Conservation (phyloP, 1,140 invertebrate genomes). For the Leptopilina clavipes region DNA sequence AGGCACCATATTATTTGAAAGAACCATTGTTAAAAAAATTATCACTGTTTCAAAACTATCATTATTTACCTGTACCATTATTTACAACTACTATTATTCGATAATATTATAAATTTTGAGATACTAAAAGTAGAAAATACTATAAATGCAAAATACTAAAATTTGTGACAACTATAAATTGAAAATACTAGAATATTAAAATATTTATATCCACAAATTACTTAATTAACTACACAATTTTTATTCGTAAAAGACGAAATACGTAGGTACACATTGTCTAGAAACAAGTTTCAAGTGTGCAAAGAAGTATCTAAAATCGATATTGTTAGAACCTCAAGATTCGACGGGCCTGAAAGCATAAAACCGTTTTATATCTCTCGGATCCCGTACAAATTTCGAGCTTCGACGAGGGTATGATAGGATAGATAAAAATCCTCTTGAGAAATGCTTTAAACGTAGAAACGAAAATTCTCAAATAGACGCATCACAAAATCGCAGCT, state of each 20-base stretch:
- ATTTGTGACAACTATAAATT: too few species aligned
- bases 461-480: constrained; percentile 21
- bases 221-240: too few species aligned
- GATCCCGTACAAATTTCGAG: constrained; percentile 14
- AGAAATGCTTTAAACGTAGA: constrained; percentile 15
- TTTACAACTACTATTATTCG: too few species aligned
- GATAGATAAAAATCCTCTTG: constrained; percentile 24
- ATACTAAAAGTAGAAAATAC: too few species aligned
- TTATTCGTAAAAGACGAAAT: not conserved
- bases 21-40: too few species aligned
- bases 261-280: not conserved
- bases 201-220: not conserved
- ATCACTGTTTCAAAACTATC: too few species aligned
- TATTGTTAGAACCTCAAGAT: constrained; percentile 8
- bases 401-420: constrained; percentile 27
- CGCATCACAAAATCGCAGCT: not conserved
- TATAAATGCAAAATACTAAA: too few species aligned
- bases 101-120: too few species aligned
- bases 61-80: too few species aligned
- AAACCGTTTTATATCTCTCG: constrained; percentile 8
- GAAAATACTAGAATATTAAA: too few species aligned
- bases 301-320: constrained; percentile 4
- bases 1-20: too few species aligned
- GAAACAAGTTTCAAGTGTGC: not conserved
- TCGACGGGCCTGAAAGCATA: not conserved